phyloP scores from a whole-genome alignment of 2,797 vertebrate species.

The Peromyscus aztecus region DNA sequence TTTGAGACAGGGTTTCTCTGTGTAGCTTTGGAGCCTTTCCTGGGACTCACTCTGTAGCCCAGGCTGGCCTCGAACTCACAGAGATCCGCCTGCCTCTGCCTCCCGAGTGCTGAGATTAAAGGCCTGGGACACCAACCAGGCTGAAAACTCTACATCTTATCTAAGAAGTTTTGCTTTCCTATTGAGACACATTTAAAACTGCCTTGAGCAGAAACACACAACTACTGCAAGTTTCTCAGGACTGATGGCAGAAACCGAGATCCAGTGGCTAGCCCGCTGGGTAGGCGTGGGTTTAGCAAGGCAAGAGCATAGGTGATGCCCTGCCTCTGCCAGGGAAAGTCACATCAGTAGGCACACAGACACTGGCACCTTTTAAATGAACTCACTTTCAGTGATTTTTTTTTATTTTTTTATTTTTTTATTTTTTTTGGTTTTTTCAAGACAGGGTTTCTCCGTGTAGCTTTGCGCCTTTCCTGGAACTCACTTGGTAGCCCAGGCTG shows the following conservation, averaged over 20 bases:
- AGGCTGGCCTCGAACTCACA: too few relatives aligned
- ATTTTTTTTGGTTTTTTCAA: too few relatives aligned
- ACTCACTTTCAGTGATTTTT: background rate
- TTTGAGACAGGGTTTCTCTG: too few relatives aligned
- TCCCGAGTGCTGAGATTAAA: too few relatives aligned
- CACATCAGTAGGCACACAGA: background rate
- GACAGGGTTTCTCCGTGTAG: background rate
- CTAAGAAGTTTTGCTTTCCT: constrained; percentile 47
- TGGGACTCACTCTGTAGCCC: too few relatives aligned
- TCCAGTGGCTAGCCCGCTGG: background rate
- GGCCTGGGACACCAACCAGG: background rate
- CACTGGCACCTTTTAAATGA: background rate
- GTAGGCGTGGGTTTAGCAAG: background rate
- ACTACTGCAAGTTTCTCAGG: background rate
- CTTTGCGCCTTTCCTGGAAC: background rate
- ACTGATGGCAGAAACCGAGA: background rate
- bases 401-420: too few relatives aligned
- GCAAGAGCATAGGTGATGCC: background rate
- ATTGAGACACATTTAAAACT: background rate
- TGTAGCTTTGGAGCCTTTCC: too few relatives aligned
- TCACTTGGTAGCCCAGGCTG: background rate
- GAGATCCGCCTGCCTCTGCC: too few relatives aligned
- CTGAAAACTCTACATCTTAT: constrained; percentile 33
- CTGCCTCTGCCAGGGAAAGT: background rate
- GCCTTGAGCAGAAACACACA: background rate